Base-by-base conservation (phyloP, 1,140 invertebrate species). In the Patella vulgata region DNA sequence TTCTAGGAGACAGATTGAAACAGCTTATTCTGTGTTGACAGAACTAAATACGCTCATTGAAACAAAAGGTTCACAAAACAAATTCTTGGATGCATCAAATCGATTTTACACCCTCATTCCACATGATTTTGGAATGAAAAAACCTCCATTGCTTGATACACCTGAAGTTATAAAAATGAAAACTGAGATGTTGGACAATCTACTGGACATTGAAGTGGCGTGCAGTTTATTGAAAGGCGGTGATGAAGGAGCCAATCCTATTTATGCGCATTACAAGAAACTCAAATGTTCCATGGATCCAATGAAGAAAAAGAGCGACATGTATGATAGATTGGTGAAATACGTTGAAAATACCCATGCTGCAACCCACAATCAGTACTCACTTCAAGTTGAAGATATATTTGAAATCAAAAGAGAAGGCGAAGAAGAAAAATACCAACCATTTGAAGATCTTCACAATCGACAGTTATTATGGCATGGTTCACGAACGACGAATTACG, bases 381-480 rank as follows among this genome's bases (percentile, higher is more conserved):
- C 73, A 3, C 58, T 84, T 39, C 69, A 82, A 30, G 75, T 85
- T 12, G 40, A 68, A 23, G 81, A 85, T 78, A 72, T 83, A 14
- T 83, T 80, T 59, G 74, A 75, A 46, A 64, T 85, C 19, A 69
- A 61, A 11, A 65, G 82, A 56, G 71, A 80, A 27, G 77, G 80
- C 28, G 83, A 84, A 59, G 44, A 43, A 3, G 60, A 73, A n/a
- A 51, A 71, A n/a, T 85, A 74, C 65, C 51, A 70, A 40, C 81
- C 83, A 30, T 85, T 85, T 65, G 59, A 71, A 54, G 77, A 79
- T 8, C 64, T 85, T 17, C 73, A 70, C 44, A 99, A 99, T 80
- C 88, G 90, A 50, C 91, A 93, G 76, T 86, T 99, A 17, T 85
- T 99, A 28, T 99, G 97, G 97, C 97, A 99, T 82, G 97, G 97